Evolutionary conservation across 1,140 invertebrate genomes (phyloP), one percentile per base, ranked within the genome.

Genomic region (Drosophila navojoa): DNA sequence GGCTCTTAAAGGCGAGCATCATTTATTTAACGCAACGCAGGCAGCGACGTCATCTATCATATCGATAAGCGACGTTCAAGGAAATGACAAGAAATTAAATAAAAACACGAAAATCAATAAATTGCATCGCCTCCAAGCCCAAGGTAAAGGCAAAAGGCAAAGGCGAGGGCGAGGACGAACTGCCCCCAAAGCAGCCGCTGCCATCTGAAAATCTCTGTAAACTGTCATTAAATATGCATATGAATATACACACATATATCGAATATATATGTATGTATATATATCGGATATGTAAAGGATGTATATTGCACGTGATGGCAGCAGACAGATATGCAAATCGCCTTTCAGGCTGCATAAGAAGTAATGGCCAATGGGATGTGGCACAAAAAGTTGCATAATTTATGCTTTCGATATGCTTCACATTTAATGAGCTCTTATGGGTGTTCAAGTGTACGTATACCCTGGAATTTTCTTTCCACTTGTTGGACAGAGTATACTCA

Each of bases 81-180:
- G 35, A 59, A 68, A 76, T 60, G 63, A 76, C 72, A 63, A 69
- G 67, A 76, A 87, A 87, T 82, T 79, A 79, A 82, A 86, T 74
- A 71, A 79, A 79, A 72, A 76, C 76, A 66, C 66, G 76, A 82
- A 79, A 82, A 87, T 87, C 82, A 89, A 87, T 87, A 87, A 89
- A 89, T 82, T 87, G 84, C 84, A 82, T 60, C 47, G 73, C 61
- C 63, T 54, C 47, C 58, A 61, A 66, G 55, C 29, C 25, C n/a
- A 53, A 10, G 25, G 10, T 27, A 29, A 2, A 15, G 53, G 5
- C 59, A 16, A 27, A 27, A 15, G 35, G 35, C 38, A 29, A 4
- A 15, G 53, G 5, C 59, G 13, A 27, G 11, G 35, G 35, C 10
- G 11, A 38, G 5, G 42, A 4, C 42, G 42, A 16, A 38, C 35